These are phyloP conservation scores for Datnioides undecimradiatus DNA, from an alignment of 2,113 vertebrate genomes.

Conservation along the genomic window DNA sequence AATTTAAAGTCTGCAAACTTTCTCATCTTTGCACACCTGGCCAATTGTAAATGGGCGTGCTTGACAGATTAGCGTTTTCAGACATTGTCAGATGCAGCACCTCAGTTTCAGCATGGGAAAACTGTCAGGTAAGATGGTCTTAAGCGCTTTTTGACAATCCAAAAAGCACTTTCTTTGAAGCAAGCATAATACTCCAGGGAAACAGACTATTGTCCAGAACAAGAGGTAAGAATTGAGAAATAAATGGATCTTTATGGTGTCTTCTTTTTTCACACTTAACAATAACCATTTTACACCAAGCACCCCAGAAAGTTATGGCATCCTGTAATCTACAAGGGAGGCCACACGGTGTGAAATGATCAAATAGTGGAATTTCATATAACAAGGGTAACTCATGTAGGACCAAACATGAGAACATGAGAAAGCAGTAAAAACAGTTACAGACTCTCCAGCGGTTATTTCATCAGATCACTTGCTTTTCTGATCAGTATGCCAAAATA, in stretches of 20 bases:
- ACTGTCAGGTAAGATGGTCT: too few species aligned
- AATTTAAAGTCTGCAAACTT: background rate
- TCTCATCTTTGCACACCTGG: background rate
- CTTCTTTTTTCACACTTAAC: background rate
- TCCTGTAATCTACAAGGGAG: background rate
- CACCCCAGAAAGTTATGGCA: background rate
- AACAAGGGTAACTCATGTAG: background rate
- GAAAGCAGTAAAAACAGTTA: background rate
- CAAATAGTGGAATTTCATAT: background rate
- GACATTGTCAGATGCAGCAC: too few species aligned
- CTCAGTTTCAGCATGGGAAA: background rate
- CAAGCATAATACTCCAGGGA: background rate
- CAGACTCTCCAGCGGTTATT: background rate
- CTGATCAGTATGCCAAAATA: background rate
- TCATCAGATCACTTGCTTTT: background rate
- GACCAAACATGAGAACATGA: background rate
- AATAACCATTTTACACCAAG: background rate
- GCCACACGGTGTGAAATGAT: background rate
- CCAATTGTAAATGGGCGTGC: background rate
- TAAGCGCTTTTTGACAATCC: too few species aligned
- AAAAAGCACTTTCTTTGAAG: background rate
- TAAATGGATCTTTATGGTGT: background rate
- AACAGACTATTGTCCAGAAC: background rate
- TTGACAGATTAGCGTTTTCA: background rate
- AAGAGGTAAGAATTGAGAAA: background rate